Evolutionary conservation across 2,797 vertebrate genomes (phyloP).

Genomic region (Xyrichtys novacula): DNA sequence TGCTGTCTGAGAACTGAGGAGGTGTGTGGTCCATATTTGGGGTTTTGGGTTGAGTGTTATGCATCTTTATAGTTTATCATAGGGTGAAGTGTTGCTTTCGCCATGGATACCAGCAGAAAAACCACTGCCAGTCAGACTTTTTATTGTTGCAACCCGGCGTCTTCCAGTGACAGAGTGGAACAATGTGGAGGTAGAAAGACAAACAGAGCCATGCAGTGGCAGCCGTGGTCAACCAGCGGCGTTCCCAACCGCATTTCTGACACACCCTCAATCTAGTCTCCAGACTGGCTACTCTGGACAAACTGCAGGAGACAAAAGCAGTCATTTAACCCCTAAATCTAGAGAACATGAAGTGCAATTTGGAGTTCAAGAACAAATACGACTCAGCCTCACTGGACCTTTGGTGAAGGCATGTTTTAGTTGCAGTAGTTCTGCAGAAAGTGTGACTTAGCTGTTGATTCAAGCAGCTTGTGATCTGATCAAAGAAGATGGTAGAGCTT

Average conservation of each 20-base stretch:
- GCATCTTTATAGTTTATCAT: slow-evolving; percentile 10
- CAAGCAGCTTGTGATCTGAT: slow-evolving; percentile 42
- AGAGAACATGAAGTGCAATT: slow-evolving; percentile 12
- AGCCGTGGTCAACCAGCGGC: slow-evolving; percentile 49
- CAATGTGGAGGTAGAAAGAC: slow-evolving; percentile 46
- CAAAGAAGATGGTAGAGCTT: slow-evolving; percentile 47
- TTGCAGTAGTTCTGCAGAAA: background rate
- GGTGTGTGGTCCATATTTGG: slow-evolving; percentile 43
- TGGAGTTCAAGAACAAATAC: slow-evolving; percentile 42
- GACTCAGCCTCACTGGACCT: slow-evolving; percentile 14
- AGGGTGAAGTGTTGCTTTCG: slow-evolving; percentile 28
- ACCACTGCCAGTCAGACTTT: slow-evolving; percentile 19
- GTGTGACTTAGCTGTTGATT: background rate
- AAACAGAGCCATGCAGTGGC: slow-evolving; percentile 43
- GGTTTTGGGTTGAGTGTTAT: background rate
- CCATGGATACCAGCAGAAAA: slow-evolving; percentile 53
- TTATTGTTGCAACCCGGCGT: slow-evolving; percentile 37
- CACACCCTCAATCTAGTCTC: slow-evolving; percentile 72
- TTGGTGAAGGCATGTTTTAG: slow-evolving; percentile 23
- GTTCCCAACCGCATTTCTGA: slow-evolving; percentile 75
- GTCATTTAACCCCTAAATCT: slow-evolving; percentile 44
- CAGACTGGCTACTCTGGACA: slow-evolving; percentile 42
- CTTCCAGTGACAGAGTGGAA: slow-evolving; percentile 60
- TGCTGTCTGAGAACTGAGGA: background rate
- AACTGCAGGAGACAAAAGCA: slow-evolving; percentile 42